Base-by-base conservation (phyloP, 2,113 vertebrate species). In the Gymnarchus niloticus region DNA sequence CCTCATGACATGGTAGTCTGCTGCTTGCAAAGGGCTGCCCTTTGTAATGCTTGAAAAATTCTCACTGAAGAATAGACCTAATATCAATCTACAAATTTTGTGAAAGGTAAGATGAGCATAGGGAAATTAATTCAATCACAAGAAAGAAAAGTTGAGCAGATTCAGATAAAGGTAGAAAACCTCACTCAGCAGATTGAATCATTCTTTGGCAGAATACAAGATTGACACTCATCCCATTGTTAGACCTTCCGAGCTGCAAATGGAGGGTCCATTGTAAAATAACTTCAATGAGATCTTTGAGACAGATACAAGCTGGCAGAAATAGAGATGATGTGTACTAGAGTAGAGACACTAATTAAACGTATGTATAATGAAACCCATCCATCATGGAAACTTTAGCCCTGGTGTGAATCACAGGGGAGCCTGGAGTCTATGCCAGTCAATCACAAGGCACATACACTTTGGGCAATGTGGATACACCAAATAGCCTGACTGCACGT, bases 81-180 rank as follows among this genome's bases (percentile, higher is more conserved):
- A 78, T n/a, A 78, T 46, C 76, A 78, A 10, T 48, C 8, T 2
- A 12, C 44, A 78, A 7, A 78, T 78, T 48, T 78, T 21, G 3
- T 48, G 44, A 8, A 78, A 77, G 44, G 44, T 77, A 1, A n/a
- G 19, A 78, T 6, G 41, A 23, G 1, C 21, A 48, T 19, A 52
- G 33, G 33, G 10, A 59, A 51, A 48, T n/a, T 84, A 84, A 84
- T 76, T 73, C 37, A 85, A 56, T 85, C 65, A 54, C 33, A 4
- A 17, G 2, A 77, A 37, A 77, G 9, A 28, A 25, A 21, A 37
- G 28, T 76, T 12, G 7, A 19, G 9, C 57, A 37, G 19, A 19
- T 76, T 49, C 54, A 7, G 28, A 76, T 73, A 9, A 69, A 56
- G 28, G 49, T 84, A 44, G 69, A 28, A 52, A 65, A 54, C 61